These are phyloP conservation scores for Sphecodes monilicornis DNA, from an alignment of 2,888 invertebrate genomes.

Conservation along the genomic window DNA sequence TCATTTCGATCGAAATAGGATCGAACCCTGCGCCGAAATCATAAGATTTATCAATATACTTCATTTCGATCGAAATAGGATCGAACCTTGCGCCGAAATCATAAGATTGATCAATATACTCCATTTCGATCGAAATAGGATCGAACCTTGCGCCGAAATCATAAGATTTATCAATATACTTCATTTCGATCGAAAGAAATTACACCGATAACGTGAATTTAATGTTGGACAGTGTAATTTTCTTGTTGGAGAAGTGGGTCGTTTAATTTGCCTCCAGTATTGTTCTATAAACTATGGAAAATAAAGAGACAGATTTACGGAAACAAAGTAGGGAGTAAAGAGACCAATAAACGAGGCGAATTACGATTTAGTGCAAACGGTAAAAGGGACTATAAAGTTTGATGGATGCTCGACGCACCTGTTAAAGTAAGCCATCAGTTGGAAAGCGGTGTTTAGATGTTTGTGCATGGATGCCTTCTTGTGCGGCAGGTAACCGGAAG, in stretches of 20 bases:
- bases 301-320: background rate
- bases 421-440: constrained; percentile 89
- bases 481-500: constrained; percentile 86
- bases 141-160: too few species aligned
- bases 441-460: constrained; percentile 87
- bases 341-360: background rate
- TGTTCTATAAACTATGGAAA: background rate
- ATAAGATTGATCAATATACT: too few species aligned
- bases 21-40: too few species aligned
- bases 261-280: background rate
- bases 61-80: too few species aligned
- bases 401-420: constrained; percentile 81
- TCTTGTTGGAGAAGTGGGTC: background rate
- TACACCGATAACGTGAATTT: too few species aligned
- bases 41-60: too few species aligned
- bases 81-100: too few species aligned
- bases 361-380: background rate
- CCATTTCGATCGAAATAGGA: too few species aligned
- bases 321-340: background rate
- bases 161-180: too few species aligned
- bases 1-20: too few species aligned
- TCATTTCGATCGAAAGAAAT: too few species aligned
- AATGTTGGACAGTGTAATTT: background rate
- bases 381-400: background rate
- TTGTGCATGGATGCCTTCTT: constrained; percentile 86